Conservation (phyloP, 1,140 invertebrate species). For the Paralvinella palmiformis region DNA sequence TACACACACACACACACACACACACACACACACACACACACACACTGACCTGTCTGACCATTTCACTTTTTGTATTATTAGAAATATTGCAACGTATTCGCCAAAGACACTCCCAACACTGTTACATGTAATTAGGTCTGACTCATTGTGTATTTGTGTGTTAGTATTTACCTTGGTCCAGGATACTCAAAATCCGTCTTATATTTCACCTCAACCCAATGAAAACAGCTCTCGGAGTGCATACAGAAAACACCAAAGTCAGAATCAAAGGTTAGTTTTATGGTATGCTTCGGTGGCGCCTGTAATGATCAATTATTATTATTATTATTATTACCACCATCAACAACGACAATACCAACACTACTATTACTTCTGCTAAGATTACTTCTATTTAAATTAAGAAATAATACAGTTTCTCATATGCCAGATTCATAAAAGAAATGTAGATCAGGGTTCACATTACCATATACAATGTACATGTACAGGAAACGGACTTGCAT, state of each 20-base stretch:
- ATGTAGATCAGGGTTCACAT: neutral
- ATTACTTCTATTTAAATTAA: neutral
- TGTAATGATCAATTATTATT: too few relatives aligned
- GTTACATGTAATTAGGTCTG: too few relatives aligned
- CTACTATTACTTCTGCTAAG: neutral
- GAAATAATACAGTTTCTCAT: neutral
- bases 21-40: too few relatives aligned
- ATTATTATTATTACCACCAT: neutral
- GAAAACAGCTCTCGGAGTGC: neutral
- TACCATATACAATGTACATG: neutral
- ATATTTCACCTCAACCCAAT: constrained; percentile 3
- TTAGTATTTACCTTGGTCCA: neutral
- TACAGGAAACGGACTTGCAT: too few relatives aligned
- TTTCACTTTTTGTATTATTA: too few relatives aligned
- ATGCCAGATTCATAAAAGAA: neutral
- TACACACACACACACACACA: too few relatives aligned
- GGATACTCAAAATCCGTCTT: neutral
- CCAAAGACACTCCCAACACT: too few relatives aligned
- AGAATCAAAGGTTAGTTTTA: neutral
- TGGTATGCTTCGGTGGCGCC: neutral
- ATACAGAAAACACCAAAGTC: neutral
- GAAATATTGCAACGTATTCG: too few relatives aligned
- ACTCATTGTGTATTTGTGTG: neutral
- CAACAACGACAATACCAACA: neutral
- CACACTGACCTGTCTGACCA: too few relatives aligned